Evolutionary conservation across 2,113 vertebrate genomes (phyloP).

Genomic region (Stegastes partitus): DNA sequence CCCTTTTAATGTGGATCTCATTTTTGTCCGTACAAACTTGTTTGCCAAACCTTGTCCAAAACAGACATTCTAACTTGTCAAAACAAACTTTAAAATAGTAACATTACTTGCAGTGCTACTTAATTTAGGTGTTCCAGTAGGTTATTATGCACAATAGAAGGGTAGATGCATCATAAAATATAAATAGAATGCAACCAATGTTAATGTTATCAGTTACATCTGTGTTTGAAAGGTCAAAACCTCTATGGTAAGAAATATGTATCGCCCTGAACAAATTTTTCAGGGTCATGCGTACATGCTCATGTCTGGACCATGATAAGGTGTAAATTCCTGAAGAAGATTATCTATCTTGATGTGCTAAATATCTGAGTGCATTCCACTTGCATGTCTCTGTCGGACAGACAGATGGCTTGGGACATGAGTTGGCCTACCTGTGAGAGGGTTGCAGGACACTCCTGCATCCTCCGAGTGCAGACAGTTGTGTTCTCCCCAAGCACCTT

Average conservation of each 20-base stretch:
- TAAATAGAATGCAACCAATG: background rate
- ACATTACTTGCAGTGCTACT: background rate
- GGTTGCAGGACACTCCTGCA: constrained; percentile 93
- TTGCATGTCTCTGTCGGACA: background rate
- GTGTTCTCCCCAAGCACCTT: constrained; percentile 92
- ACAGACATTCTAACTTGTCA: background rate
- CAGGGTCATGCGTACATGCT: background rate
- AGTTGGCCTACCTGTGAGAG: constrained; percentile 87
- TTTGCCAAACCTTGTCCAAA: background rate
- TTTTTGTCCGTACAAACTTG: background rate
- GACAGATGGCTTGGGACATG: background rate
- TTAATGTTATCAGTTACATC: constrained; percentile 8
- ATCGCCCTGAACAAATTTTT: background rate
- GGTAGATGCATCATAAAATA: background rate
- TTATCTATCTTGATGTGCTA: background rate
- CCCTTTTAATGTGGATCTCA: background rate
- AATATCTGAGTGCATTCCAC: background rate
- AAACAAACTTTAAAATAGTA: background rate
- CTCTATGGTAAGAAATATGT: background rate
- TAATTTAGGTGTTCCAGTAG: background rate
- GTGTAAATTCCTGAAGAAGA: background rate
- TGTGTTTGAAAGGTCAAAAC: background rate
- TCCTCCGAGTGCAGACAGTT: constrained; percentile 97
- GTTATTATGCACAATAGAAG: background rate
- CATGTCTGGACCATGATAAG: background rate